Conservation (phyloP, 1,140 invertebrate species). For the Contarinia nasturtii region DNA sequence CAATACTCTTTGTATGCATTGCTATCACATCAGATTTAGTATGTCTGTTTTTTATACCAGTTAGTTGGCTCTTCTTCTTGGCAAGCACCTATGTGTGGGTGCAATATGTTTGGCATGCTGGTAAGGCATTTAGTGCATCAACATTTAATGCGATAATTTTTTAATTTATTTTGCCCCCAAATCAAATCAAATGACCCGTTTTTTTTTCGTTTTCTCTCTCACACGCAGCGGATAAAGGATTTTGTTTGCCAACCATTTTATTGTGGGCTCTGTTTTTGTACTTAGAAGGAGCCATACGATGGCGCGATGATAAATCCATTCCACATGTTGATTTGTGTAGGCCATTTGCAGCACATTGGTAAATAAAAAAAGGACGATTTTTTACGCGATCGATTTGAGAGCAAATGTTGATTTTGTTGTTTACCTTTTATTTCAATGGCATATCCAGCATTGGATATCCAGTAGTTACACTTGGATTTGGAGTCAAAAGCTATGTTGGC, state of each 20-base stretch:
- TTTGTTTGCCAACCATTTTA: constrained; percentile 86
- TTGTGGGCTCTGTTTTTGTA: constrained; percentile 92
- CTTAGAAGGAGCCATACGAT: constrained; percentile 77
- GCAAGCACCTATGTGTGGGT: constrained; percentile 98
- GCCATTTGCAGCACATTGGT: constrained; percentile 97
- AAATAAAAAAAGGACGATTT: constrained; percentile 13
- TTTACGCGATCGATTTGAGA: neutral
- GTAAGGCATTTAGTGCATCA: constrained; percentile 28
- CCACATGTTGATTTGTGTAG: constrained; percentile 87
- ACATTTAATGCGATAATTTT: neutral
- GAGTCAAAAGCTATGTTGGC: constrained; percentile 86
- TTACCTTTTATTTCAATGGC: neutral
- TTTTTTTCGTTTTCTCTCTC: neutral
- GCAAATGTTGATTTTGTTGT: neutral
- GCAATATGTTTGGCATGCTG: constrained; percentile 97
- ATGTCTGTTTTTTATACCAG: constrained; percentile 97
- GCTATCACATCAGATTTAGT: constrained; percentile 96
- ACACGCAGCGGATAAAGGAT: constrained; percentile 53
- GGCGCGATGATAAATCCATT: constrained; percentile 70
- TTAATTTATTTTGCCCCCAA: neutral
- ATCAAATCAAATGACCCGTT: neutral
- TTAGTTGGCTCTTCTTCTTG: constrained; percentile 94
- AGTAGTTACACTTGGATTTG: constrained; percentile 90
- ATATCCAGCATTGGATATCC: constrained; percentile 79
- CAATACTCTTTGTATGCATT: constrained; percentile 95